Evolutionary conservation across 2,113 vertebrate genomes (phyloP).

Genomic region (Erpornis zantholeuca): DNA sequence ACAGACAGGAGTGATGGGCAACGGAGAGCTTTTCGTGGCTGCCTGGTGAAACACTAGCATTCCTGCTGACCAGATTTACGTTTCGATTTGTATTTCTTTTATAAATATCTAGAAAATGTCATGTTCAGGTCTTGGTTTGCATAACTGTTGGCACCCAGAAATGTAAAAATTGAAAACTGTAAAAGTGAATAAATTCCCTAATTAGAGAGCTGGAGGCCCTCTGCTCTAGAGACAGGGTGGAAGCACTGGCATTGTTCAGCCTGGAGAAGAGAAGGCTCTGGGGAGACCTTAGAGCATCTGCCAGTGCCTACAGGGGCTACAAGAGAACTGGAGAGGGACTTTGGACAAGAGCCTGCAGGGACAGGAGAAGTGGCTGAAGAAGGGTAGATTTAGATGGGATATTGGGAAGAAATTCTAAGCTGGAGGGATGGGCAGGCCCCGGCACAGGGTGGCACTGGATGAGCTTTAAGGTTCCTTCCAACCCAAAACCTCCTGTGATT

Average conservation of each 20-base stretch:
- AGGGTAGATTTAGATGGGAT: neutral
- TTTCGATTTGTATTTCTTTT: neutral
- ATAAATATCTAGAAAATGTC: neutral
- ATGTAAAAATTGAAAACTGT: neutral
- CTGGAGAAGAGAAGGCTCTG: neutral
- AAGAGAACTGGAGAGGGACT: neutral
- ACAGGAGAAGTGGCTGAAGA: neutral
- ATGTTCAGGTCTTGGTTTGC: neutral
- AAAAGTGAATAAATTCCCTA: neutral
- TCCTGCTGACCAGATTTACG: neutral
- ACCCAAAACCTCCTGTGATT: neutral
- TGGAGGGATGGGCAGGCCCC: neutral
- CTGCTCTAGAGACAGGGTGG: neutral
- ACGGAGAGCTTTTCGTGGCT: fast-evolving
- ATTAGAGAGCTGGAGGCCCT: neutral
- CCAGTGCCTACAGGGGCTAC: neutral
- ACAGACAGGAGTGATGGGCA: neutral
- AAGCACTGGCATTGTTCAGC: neutral
- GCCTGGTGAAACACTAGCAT: neutral
- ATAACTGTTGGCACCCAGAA: neutral
- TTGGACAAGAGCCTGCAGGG: neutral
- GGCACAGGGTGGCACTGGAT: neutral
- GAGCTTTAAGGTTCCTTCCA: neutral
- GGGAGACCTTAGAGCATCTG: neutral
- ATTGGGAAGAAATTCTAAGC: neutral